phyloP scores from a whole-genome alignment of 1,140 invertebrate species.

The Saxidomus purpurata region DNA sequence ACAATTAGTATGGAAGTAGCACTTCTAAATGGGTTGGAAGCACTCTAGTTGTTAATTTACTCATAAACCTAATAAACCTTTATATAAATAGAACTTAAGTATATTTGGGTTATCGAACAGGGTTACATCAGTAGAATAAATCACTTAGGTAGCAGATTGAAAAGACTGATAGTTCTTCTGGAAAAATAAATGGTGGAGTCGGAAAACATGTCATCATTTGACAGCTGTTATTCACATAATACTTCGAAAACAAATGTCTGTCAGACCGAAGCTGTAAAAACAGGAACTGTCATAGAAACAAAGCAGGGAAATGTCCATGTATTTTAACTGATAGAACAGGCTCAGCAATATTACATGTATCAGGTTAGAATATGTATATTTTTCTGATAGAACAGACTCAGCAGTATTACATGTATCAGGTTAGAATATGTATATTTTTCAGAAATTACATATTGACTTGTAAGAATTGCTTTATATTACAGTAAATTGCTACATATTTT shows the following conservation, averaged over 20 bases:
- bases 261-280: not conserved
- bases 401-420: no score
- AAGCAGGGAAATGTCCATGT: no score
- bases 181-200: not conserved
- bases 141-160: not conserved
- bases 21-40: conserved; percentile 28
- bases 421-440: no score
- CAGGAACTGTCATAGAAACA: not conserved
- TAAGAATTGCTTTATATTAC: no score
- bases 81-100: conserved; percentile 43
- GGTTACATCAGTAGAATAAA: conserved; percentile 54
- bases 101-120: conserved; percentile 37
- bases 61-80: conserved; percentile 42
- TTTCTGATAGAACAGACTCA: no score
- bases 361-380: no score
- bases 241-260: conserved; percentile 34
- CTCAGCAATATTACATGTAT: no score
- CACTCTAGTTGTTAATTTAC: conserved; percentile 12
- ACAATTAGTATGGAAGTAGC: not conserved
- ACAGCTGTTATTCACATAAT: conserved; percentile 38
- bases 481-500: no score
- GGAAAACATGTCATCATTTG: conserved; percentile 23
- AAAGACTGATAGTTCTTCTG: not conserved
- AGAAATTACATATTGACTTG: no score
- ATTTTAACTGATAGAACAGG: no score